Evolutionary conservation across 2,797 vertebrate species (phyloP).

Genomic region (Peromyscus attwateri): DNA sequence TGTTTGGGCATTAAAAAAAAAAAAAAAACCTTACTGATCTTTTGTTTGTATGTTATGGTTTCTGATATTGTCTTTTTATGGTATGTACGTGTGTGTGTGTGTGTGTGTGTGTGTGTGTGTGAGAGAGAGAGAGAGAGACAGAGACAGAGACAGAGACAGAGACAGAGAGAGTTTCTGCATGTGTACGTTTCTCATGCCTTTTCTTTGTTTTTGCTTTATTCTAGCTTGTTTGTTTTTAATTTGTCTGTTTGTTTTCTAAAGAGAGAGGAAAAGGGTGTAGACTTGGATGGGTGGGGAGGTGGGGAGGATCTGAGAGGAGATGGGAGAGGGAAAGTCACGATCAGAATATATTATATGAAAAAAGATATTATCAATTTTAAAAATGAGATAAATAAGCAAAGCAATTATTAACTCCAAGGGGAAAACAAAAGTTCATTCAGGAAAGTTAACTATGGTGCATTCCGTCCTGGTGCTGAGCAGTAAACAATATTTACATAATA

Average conservation of each 20-base stretch:
- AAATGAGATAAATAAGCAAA: constrained; percentile 25
- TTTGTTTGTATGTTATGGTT: neutral
- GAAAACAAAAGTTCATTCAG: constrained; percentile 11
- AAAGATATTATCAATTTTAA: neutral
- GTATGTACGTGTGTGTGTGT: neutral
- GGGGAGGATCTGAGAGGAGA: neutral
- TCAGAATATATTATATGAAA: neutral
- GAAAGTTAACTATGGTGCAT: neutral
- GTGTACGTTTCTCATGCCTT: neutral
- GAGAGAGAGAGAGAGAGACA: too few relatives aligned
- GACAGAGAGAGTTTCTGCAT: neutral
- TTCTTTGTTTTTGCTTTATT: neutral
- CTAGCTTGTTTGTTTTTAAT: neutral
- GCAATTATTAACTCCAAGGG: neutral
- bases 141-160: too few relatives aligned
- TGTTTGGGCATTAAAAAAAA: neutral
- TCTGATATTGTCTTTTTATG: neutral
- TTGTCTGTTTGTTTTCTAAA: neutral
- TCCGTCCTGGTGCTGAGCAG: neutral
- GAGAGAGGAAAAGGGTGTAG: neutral
- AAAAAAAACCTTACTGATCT: neutral
- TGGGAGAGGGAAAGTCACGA: neutral
- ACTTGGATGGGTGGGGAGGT: neutral
- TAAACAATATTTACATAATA: constrained; percentile 2
- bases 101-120: neutral